Evolutionary conservation across 2,797 vertebrate species (phyloP).

Genomic region (Characodon lateralis): DNA sequence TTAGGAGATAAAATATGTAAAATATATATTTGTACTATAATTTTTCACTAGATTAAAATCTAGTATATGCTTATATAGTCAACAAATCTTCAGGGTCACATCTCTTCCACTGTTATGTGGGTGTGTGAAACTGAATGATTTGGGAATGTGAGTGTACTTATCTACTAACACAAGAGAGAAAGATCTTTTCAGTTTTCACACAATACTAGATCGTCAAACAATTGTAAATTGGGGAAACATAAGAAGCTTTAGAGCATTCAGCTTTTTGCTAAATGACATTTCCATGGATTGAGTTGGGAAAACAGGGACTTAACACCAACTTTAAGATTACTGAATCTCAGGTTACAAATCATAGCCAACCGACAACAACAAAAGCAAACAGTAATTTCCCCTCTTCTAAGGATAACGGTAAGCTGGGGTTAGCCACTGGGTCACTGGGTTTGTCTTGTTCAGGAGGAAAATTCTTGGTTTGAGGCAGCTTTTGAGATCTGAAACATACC

Average conservation of each 20-base stretch:
- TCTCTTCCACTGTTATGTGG: too few species aligned
- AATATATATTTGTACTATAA: too few species aligned
- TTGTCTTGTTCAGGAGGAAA: background rate
- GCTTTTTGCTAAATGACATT: background rate
- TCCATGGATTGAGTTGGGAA: background rate
- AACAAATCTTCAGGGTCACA: too few species aligned
- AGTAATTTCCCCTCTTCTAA: background rate
- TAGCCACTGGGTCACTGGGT: background rate
- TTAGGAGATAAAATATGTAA: too few species aligned
- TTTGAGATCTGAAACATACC: background rate
- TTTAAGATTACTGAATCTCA: background rate
- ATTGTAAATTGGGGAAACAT: background rate
- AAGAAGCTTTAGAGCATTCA: background rate
- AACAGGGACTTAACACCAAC: background rate
- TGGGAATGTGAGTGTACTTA: too few species aligned
- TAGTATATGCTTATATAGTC: too few species aligned
- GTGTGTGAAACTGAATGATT: too few species aligned
- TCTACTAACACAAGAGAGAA: background rate
- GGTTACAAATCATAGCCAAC: background rate
- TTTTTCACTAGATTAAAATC: too few species aligned
- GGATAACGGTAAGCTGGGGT: background rate
- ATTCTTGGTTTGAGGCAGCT: background rate
- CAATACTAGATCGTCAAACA: background rate
- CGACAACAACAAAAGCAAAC: background rate
- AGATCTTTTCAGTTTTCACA: background rate